These are phyloP conservation scores for Mesochorus sp. DNA, from an alignment of 2,888 invertebrate genomes.

Conservation along the genomic window DNA sequence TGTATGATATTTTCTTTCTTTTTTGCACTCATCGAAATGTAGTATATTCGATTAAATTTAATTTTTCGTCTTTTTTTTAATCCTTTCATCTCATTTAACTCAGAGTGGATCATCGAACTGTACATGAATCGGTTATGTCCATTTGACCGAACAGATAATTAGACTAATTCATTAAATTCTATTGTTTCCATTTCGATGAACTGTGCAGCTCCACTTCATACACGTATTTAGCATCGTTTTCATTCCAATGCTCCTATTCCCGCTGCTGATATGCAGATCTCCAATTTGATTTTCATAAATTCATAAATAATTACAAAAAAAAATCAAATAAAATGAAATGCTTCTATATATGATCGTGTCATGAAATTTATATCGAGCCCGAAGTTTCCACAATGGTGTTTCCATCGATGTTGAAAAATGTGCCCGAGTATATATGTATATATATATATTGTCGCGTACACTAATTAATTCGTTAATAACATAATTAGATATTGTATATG, in stretches of 20 bases:
- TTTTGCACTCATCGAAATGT: conserved; percentile 2
- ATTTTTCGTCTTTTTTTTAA: neutral
- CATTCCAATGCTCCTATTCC: neutral
- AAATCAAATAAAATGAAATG: no score
- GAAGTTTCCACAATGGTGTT: conserved; percentile 21
- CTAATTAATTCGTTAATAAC: conserved; percentile 62
- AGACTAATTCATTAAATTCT: conserved; percentile 36
- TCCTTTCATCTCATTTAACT: neutral
- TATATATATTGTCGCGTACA: conserved; percentile 70
- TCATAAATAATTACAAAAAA: neutral
- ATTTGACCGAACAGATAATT: conserved; percentile 24
- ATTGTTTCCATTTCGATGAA: conserved; percentile 23
- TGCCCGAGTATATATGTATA: conserved; percentile 56
- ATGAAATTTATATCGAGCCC: no score
- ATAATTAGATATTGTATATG: conserved; percentile 39
- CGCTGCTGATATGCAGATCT: conserved; percentile 33
- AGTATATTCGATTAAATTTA: neutral
- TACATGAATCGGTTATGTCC: conserved; percentile 34
- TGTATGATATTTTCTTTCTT: conserved; percentile 10
- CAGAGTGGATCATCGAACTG: conserved; percentile 8
- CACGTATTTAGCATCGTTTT: neutral
- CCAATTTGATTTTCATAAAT: neutral
- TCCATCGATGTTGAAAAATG: conserved; percentile 45
- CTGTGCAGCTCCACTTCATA: neutral
- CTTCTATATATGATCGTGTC: no score